phyloP scores from a whole-genome alignment of 2,113 vertebrate genomes.

The Oreochromis spilurus region DNA sequence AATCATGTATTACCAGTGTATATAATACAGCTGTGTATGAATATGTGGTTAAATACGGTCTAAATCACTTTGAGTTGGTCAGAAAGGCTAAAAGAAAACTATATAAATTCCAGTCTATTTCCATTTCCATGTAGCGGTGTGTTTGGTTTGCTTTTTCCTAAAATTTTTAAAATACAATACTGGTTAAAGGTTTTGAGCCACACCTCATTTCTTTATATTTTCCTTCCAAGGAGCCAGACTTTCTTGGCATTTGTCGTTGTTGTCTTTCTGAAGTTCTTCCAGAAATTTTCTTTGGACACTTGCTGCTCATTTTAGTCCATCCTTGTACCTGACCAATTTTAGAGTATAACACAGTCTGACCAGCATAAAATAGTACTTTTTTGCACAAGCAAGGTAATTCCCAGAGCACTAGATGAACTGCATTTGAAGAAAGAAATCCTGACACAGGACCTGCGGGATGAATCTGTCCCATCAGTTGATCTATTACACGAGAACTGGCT shows the following conservation, averaged over 20 bases:
- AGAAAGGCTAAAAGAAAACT: background rate
- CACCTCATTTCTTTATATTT: background rate
- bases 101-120: background rate
- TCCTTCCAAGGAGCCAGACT: background rate
- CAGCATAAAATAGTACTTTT: background rate
- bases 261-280: background rate
- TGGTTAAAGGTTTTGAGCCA: background rate
- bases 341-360: background rate
- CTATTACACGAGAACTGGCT: background rate
- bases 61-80: background rate
- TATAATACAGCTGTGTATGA: background rate
- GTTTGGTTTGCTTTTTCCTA: background rate
- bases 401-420: background rate
- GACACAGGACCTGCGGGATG: background rate
- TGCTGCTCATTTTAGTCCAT: background rate
- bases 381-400: background rate
- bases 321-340: background rate
- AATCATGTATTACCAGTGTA: background rate
- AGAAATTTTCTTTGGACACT: background rate
- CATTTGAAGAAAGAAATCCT: background rate
- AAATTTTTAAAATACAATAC: background rate
- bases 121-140: rapidly evolving
- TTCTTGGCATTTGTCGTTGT: rapidly evolving
- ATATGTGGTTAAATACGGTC: background rate
- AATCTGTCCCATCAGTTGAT: background rate